Conservation (phyloP, 2,113 vertebrate species). For the Terrapene triunguis region DNA sequence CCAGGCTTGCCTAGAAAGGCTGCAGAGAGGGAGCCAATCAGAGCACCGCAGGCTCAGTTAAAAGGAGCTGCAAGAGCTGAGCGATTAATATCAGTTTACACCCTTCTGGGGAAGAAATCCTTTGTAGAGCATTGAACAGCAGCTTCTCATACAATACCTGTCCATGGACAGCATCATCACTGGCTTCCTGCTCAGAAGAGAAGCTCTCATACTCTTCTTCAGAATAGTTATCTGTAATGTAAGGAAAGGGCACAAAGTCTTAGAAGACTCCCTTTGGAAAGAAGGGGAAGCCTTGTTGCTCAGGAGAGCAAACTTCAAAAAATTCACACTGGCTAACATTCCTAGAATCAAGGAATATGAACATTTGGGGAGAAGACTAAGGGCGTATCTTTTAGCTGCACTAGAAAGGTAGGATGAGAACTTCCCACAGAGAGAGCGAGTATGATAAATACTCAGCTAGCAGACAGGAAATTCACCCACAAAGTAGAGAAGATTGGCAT, state of each 20-base stretch:
- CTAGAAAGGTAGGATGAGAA: not conserved
- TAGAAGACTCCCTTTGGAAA: conserved; percentile 29
- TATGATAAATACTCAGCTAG: not conserved
- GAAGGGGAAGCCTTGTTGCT: not conserved
- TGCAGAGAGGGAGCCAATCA: not conserved
- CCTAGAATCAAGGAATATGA: not conserved
- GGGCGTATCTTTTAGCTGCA: not conserved
- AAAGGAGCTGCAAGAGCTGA: not conserved
- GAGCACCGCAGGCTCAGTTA: not conserved
- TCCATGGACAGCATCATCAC: conserved; percentile 93
- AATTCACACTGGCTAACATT: not conserved
- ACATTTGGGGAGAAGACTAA: not conserved
- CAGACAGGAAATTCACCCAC: not conserved
- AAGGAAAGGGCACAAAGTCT: conserved; percentile 48
- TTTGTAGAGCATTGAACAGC: not conserved
- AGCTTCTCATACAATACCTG: conserved; percentile 83
- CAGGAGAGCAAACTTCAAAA: not conserved
- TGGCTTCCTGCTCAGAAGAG: conserved; percentile 98
- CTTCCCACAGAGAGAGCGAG: not conserved
- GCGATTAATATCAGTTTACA: not conserved
- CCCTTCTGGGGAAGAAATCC: not conserved
- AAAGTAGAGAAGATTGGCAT: not conserved
- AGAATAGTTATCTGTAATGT: conserved; percentile 92
- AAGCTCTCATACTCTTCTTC: conserved; percentile 99
- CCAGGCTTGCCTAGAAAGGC: not conserved